Base-by-base conservation (phyloP, 2,797 vertebrate genomes). In the Fringilla coelebs region DNA sequence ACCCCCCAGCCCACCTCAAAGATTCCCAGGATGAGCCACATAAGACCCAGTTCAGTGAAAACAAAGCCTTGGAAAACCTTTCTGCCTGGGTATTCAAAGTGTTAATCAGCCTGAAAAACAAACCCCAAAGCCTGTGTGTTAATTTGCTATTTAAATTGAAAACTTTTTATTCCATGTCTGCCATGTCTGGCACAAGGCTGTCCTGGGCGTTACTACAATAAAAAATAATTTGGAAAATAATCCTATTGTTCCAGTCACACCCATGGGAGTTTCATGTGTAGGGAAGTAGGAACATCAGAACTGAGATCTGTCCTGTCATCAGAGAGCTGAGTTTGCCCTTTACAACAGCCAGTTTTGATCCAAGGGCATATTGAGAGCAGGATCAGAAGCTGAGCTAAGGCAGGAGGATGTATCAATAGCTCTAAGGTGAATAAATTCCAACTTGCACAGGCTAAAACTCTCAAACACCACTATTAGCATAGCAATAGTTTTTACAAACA, bases 201-300 rank as follows among this genome's bases (percentile, higher is more conserved):
- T 86, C 63, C 91, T 91, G 89, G 94, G 95, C 45, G 51, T 95
- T 91, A 84, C 91, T 66, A 84, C 88, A 95, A 92, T 94, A 95
- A 93, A 93, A 94, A 93, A 89, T 89, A 90, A 95, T 94, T 94
- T 90, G 88, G 95, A 94, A 96, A 96, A 86, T 91, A 89, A 94
- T 91, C 85, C 89, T 79, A 94, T 96, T 96, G 96, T 96, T 94
- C 95, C 89, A 93, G 93, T 90, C 92, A 96, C 93, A 93, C 94
- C 94, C 96, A 40, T 66, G 94, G 94, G 92, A 97, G 70, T 94
- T 96, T 73, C 85, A 85, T 86, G 89, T 65, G 96, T 87, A 96
- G 82, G 85, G 88, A 97, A 94, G 87, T 43, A 93, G 94, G 89
- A 95, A 93, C 88, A 94, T 88, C 87, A 95, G 84, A 76, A 89